Base-by-base conservation (phyloP, 2,797 vertebrate genomes). In the Acanthis flammea region DNA sequence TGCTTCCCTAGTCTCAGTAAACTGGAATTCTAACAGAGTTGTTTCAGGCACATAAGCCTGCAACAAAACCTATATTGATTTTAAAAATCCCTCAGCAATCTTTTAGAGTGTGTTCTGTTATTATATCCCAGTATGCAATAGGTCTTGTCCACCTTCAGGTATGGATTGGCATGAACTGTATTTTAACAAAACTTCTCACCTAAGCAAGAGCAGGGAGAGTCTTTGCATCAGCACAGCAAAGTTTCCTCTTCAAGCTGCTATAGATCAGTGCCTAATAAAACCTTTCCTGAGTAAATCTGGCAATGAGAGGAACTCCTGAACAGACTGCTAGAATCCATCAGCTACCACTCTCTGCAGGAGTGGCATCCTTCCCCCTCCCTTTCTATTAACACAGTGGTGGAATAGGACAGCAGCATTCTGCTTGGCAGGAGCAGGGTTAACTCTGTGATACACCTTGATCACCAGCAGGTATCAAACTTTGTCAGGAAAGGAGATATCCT, bases 401-500 rank as follows among this genome's bases (percentile, higher is more conserved):
- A 80, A 73, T 1, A 9, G 47, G 30, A 54, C 25, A 50, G 27
- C 3, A 50, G 22, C 22, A 47, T 39, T 44, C 45, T 67, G 51
- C 42, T 58, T 85, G 76, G 93, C 86, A 96, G 76, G 67, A 75
- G 58, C 19, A 92, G 73, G 53, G 94, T 97, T 97, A 97, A 96
- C 67, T 76, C 53, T n/a, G 35, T 68, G 72, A 87, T 82, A 85
- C 75, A 91, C 93, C 95, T 90, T 94, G 83, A 93, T 90, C 91
- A 94, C 80, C 78, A 94, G 77, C 87, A 92, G 92, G 67, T 96
- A 96, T 96, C 93, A 96, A 96, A 95, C 91, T 95, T 93, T 97
- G 96, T 97, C 96, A 97, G 93, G 60, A 97, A 96, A 97, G 96
- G 94, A 96, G 95, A 96, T 94, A 94, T 92, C 91, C 90, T 96